Evolutionary conservation across 2,113 vertebrate genomes (phyloP).

Genomic region (Nothobranchius kuhntae): DNA sequence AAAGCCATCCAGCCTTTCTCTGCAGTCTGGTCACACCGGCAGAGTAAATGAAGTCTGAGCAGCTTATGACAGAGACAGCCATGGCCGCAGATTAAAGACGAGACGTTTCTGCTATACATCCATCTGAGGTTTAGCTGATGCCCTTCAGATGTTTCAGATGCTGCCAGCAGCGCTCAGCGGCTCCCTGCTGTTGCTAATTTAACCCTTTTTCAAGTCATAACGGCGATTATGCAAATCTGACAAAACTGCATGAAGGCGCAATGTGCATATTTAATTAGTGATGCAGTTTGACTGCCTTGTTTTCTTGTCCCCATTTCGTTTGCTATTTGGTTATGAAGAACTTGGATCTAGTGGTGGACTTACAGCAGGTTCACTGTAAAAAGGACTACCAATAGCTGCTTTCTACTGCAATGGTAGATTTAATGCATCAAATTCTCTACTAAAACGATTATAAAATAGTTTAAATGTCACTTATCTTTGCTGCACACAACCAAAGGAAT

Average conservation of each 20-base stretch:
- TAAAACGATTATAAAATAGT: not conserved
- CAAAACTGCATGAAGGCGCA: conserved; percentile 13
- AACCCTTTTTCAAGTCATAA: conserved; percentile 14
- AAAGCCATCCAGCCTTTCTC: conserved; percentile 31
- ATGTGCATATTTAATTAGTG: conserved; percentile 24
- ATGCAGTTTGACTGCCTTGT: not conserved
- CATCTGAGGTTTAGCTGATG: conserved; percentile 10
- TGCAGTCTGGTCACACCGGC: conserved; percentile 54
- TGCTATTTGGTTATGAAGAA: not conserved
- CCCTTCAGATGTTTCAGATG: not conserved
- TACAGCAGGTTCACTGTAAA: not conserved
- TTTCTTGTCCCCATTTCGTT: too few relatives aligned
- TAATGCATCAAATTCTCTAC: not conserved
- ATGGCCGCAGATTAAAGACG: conserved; percentile 30
- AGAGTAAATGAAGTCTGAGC: conserved; percentile 58
- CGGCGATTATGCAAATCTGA: conserved; percentile 40
- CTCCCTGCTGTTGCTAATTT: conserved; percentile 14
- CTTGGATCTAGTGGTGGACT: not conserved
- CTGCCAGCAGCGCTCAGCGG: not conserved
- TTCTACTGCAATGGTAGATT: not conserved
- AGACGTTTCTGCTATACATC: conserved; percentile 5
- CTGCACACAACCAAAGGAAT: too few relatives aligned
- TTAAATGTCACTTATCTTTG: too few relatives aligned
- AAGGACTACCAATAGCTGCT: not conserved
- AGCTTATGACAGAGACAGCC: conserved; percentile 43